Base-by-base conservation (phyloP, 2,888 invertebrate genomes). In the Heterodera filipjevi region DNA sequence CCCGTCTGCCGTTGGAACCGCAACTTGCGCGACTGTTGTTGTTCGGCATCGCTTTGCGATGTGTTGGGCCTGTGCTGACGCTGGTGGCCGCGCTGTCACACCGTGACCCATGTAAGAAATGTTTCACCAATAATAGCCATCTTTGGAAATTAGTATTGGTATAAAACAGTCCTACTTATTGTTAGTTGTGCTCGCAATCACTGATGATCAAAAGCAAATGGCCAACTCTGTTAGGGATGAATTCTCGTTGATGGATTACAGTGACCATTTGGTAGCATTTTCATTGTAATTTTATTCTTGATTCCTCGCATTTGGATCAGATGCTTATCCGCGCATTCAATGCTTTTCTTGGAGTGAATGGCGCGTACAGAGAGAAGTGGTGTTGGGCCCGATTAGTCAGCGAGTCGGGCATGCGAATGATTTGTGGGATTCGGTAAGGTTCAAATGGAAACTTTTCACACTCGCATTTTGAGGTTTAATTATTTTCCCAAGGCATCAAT, bases 1-100 rank as follows among this genome's bases (percentile, higher is more conserved):
- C 95, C n/a, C 95, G 96, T 89, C 90, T 98, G 71, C 95, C 96
- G 0, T 92, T 98, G 1, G 95, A 96, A 86, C 96, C 97, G 0
- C 93, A 94, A 84, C 91, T 95, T 71, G 96, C 95, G 5, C 6
- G 97, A 90, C 94, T 95, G 93, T 90, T 99, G 80, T 91, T 99
- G 0, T 95, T 95, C 89, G 93, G 95, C 1, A 93, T 95, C 66
- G 93, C 95, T 3, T 92, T 96, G 84, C 94, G 95, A 89, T 99
- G 98, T 90, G 91, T 96, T 53, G 95, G 96, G 90, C 96, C 97
- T 1, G 92, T 98, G 46, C 90, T 95, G 77, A 96, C 96, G 1
- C 93, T 99, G 66, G 95, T 95, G 0, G 94, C 95, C 88, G 93
- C 93, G 82, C 92, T 96, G 84, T 93, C 95, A 0, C 92, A 93